Conservation (phyloP, 2,797 vertebrate species). For the Aphelocoma californica region DNA sequence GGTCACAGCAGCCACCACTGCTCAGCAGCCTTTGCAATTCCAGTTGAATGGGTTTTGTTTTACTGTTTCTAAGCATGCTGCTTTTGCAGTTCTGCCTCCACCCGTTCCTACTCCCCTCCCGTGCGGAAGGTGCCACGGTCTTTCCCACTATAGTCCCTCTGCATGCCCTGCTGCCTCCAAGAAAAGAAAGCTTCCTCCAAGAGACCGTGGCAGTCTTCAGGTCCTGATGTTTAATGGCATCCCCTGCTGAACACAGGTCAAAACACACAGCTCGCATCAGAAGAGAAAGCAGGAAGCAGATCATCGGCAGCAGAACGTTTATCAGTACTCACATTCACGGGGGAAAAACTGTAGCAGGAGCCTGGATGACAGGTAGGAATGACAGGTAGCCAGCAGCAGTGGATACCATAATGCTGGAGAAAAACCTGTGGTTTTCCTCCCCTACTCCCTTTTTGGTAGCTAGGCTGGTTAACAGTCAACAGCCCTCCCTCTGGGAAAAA, state of each 20-base stretch:
- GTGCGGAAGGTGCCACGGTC: fast-evolving
- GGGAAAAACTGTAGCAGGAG: neutral
- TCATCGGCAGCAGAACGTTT: neutral
- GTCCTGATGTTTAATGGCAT: neutral
- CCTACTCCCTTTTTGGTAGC: neutral
- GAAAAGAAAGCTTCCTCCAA: neutral
- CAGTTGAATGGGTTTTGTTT: neutral
- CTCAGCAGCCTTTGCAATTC: neutral
- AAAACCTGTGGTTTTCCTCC: neutral
- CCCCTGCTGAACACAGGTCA: neutral
- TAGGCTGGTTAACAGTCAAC: neutral
- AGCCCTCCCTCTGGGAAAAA: neutral
- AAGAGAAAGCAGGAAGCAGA: neutral
- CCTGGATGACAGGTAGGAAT: neutral
- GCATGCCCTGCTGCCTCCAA: neutral
- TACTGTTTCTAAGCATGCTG: neutral
- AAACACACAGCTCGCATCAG: neutral
- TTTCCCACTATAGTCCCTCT: neutral
- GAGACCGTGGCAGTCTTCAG: neutral
- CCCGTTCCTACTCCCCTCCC: neutral
- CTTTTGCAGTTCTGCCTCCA: neutral
- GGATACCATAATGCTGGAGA: neutral
- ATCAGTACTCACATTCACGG: neutral
- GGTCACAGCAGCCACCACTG: neutral
- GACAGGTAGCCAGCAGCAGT: neutral